Percentiles rank a stretch among this genome's conserved stretches.
These are phyloP conservation scores for Clistopyga incitator DNA, from an alignment of 2,888 invertebrate species.

Conservation along the genomic window DNA sequence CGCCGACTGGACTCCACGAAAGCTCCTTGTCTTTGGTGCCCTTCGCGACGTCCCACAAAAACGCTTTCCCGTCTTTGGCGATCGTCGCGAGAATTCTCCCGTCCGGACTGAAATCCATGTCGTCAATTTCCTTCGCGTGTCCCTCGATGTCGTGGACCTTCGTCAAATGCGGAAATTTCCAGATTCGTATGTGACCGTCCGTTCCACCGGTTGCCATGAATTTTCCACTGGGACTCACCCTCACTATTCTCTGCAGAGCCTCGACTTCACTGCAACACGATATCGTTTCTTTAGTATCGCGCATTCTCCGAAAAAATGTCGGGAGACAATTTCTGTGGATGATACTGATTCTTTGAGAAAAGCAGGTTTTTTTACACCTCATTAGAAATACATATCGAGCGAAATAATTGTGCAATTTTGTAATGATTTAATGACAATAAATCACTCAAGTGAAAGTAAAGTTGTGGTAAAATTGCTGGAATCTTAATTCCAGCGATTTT, in stretches of 20 bases:
- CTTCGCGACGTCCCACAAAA: slow-evolving; percentile 91
- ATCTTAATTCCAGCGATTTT: too few relatives aligned
- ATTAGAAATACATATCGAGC: too few relatives aligned
- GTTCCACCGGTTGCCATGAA: slow-evolving; percentile 96
- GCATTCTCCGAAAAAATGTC: too few relatives aligned
- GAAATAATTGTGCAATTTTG: too few relatives aligned
- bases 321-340: too few relatives aligned
- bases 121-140: slow-evolving; percentile 96
- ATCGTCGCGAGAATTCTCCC: slow-evolving; percentile 92
- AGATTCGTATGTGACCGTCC: slow-evolving; percentile 94
- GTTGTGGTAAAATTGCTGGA: too few relatives aligned
- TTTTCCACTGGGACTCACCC: slow-evolving; percentile 91
- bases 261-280: slow-evolving; percentile 87
- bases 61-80: slow-evolving; percentile 93
- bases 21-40: slow-evolving; percentile 90
- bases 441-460: too few relatives aligned
- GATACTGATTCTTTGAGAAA: too few relatives aligned
- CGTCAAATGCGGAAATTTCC: slow-evolving; percentile 94
- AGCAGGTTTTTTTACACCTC: too few relatives aligned
- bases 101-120: slow-evolving; percentile 95
- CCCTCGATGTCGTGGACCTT: slow-evolving; percentile 89
- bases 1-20: slow-evolving; percentile 91
- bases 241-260: slow-evolving; percentile 94
- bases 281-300: slow-evolving; percentile 65
- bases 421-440: too few relatives aligned